These are phyloP conservation scores for Dreissena polymorpha DNA, from an alignment of 1,140 invertebrate genomes.

Conservation along the genomic window DNA sequence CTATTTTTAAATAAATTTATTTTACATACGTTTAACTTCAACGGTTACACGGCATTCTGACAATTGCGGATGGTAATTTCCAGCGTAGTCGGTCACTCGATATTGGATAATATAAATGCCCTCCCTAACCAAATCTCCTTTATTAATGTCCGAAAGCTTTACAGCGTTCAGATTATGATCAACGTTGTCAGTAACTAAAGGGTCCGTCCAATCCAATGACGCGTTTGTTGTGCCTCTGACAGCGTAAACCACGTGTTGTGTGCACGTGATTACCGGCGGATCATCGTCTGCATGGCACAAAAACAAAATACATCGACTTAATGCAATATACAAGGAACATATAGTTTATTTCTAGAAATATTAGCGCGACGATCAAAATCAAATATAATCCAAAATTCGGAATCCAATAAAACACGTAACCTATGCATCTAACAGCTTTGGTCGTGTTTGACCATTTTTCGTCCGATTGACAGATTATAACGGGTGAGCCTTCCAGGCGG, in stretches of 20 bases:
- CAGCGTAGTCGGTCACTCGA: constrained; percentile 6
- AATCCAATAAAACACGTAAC: not conserved
- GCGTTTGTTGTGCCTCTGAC: not conserved
- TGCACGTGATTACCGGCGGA: constrained; percentile 12
- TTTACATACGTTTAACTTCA: not conserved
- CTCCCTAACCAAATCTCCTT: constrained; percentile 1
- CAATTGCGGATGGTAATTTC: constrained; percentile 1
- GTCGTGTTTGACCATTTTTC: not conserved
- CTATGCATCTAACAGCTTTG: not conserved
- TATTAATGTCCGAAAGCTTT: not conserved
- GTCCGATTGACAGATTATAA: not conserved
- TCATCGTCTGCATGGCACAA: not conserved
- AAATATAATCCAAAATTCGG: no score
- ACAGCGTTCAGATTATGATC: constrained; percentile 3
- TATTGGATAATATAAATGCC: constrained; percentile 20
- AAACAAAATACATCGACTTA: not conserved
- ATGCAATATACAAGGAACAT: no score
- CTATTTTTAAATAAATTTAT: not conserved
- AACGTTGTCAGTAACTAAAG: constrained; percentile 6
- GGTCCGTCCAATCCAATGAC: constrained; percentile 13
- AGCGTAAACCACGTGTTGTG: constrained; percentile 23
- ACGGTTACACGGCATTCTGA: not conserved
- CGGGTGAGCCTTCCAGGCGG: not conserved
- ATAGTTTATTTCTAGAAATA: no score
- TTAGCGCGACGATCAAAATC: no score